These are phyloP conservation scores for Cynopterus sphinx DNA, from an alignment of 2,797 vertebrate genomes.

Conservation along the genomic window DNA sequence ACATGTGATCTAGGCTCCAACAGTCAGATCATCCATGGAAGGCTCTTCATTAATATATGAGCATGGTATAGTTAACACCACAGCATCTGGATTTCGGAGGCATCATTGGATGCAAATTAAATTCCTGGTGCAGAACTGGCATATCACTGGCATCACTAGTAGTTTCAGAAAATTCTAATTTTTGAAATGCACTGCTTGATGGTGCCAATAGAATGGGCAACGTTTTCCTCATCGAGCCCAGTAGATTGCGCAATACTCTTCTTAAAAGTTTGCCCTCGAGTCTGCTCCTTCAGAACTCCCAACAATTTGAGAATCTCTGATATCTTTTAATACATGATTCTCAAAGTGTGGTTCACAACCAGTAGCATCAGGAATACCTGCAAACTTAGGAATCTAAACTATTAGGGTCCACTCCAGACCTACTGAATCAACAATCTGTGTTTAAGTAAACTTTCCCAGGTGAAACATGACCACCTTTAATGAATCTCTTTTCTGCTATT, in stretches of 20 bases:
- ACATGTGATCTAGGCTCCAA: too few species aligned
- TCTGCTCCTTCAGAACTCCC: background rate
- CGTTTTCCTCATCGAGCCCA: background rate
- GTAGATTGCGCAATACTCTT: background rate
- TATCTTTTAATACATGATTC: background rate
- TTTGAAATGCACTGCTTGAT: background rate
- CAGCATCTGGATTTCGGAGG: background rate
- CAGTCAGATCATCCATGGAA: background rate
- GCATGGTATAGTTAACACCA: background rate
- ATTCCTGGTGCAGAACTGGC: background rate
- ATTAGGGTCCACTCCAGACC: background rate
- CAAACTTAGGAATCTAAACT: background rate
- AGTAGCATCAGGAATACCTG: background rate
- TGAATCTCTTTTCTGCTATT: background rate
- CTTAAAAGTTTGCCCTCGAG: background rate
- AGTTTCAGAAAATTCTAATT: background rate
- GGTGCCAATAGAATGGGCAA: background rate
- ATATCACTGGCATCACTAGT: background rate
- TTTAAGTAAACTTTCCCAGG: background rate
- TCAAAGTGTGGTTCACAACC: background rate
- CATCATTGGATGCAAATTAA: background rate
- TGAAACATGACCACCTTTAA: background rate
- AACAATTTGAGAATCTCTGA: background rate
- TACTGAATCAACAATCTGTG: background rate
- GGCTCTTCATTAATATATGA: background rate